A percentile compares a stretch with the other conserved stretches of the same genome.
phyloP scores from a whole-genome alignment of 1,140 invertebrate genomes.

The Aphelinus atriplicis region DNA sequence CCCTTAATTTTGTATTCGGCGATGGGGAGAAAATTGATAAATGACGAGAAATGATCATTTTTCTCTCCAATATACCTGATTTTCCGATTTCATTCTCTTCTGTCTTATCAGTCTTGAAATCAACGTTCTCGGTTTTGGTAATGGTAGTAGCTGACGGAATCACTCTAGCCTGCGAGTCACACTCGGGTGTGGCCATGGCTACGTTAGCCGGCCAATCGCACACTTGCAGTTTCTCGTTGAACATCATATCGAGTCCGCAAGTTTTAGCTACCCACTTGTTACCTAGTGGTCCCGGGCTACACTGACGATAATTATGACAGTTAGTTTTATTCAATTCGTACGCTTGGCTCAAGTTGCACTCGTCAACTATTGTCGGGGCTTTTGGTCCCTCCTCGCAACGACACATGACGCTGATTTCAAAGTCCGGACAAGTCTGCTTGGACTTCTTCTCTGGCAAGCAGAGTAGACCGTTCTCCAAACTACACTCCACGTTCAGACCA shows the following conservation, averaged over 20 bases:
- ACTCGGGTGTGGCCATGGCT: constrained; percentile 70
- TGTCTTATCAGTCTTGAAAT: too few species aligned
- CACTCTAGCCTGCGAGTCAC: constrained; percentile 42
- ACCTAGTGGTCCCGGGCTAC: constrained; percentile 57
- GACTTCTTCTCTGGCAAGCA: constrained; percentile 66
- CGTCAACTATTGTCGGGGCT: constrained; percentile 30
- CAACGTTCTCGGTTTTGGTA: too few species aligned
- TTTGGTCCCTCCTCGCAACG: constrained; percentile 65
- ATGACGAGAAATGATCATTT: too few species aligned
- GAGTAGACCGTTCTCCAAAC: constrained; percentile 74
- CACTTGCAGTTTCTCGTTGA: constrained; percentile 70
- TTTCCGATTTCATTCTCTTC: too few species aligned
- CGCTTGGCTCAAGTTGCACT: constrained; percentile 60
- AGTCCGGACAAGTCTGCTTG: constrained; percentile 70
- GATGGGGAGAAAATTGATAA: too few species aligned
- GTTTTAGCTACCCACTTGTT: constrained; percentile 67
- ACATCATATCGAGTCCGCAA: constrained; percentile 70
- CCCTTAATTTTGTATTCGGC: too few species aligned
- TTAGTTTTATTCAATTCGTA: constrained; percentile 66
- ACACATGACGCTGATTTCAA: constrained; percentile 79
- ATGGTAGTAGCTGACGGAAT: too few species aligned
- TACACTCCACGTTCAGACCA: constrained; percentile 79
- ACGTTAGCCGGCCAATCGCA: constrained; percentile 74
- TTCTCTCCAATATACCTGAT: too few species aligned
- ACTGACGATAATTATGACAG: constrained; percentile 66